phyloP scores from a whole-genome alignment of 1,140 invertebrate species.

The Coelopa frigida region DNA sequence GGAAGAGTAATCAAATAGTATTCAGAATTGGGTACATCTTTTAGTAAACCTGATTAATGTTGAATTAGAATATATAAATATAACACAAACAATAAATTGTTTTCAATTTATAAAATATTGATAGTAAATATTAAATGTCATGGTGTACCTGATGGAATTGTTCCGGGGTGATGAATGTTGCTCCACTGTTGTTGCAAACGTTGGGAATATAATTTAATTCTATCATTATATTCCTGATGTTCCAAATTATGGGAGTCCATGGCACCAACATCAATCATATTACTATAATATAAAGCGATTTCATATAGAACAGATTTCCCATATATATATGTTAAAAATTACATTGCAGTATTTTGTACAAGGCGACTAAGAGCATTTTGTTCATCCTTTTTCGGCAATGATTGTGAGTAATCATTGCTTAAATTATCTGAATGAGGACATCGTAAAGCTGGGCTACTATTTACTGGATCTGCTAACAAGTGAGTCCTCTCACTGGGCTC shows the following conservation, averaged over 20 bases:
- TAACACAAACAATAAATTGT: background rate
- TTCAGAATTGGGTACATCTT: constrained; percentile 37
- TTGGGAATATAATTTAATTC: constrained; percentile 62
- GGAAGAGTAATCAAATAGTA: constrained; percentile 29
- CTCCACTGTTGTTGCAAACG: constrained; percentile 50
- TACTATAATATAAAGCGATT: constrained; percentile 47
- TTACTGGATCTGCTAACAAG: constrained; percentile 60
- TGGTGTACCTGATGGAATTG: constrained; percentile 22
- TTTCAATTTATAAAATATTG: background rate
- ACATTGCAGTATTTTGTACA: constrained; percentile 82
- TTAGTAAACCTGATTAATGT: constrained; percentile 26
- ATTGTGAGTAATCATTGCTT: constrained; percentile 54
- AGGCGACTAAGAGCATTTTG: constrained; percentile 81
- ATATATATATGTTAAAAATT: constrained; percentile 42
- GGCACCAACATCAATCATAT: constrained; percentile 77
- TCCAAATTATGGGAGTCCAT: constrained; percentile 68
- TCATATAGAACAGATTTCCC: constrained; percentile 8
- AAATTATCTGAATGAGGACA: constrained; percentile 60
- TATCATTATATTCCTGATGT: constrained; percentile 71
- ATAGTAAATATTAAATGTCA: constrained; percentile 5
- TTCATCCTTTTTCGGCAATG: constrained; percentile 75
- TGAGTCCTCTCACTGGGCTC: constrained; percentile 62
- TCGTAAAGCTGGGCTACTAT: constrained; percentile 56
- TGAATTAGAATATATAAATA: constrained; percentile 1
- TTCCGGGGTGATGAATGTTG: constrained; percentile 33